Evolutionary conservation across 2,888 invertebrate genomes (phyloP), one percentile per base, ranked within the genome.

Genomic region (Incurvaria masculella): DNA sequence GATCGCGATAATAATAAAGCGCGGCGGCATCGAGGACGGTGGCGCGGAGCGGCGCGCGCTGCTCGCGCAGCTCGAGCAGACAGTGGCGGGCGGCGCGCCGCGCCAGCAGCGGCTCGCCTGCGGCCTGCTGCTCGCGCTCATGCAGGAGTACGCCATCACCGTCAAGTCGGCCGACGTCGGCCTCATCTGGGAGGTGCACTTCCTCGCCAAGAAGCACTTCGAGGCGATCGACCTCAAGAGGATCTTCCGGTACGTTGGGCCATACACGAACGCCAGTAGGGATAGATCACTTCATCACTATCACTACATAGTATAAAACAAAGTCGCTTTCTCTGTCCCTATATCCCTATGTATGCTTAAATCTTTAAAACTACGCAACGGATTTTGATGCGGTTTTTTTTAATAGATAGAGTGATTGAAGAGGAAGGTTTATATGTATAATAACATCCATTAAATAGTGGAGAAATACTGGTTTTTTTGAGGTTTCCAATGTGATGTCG

Each of bases 91-190:
- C n/a, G 91, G 92, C 55, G 86, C 89, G 54, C 85, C 94, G 55
- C 81, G 90, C 58, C 84, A 87, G 49, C 90, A 93, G 84, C 81
- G 90, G 55, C 74, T 94, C 42, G 94, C 93, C 3, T 94, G 94
- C 61, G 88, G 89, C 50, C 82, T 95, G 46, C 85, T 96, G 59
- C 80, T 87, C 48, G 87, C 91, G 10, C 76, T 96, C 43, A 86
- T 95, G 80, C 91, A 91, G 75, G 95, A 95, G 68, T 94, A 92
- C 73, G 88, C 91, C 8, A 89, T 85, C 23, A 90, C 92, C 4
- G 86, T 88, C 1, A 88, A 91, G 61, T 91, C 94, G 2, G 87
- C 92, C 26, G 92, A 92, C 69, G 88, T 93, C 11, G 93, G 94
- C 5, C 75, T 95, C 44, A 87, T 93, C 41, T 94, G 91, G 91